Base-by-base conservation (phyloP, 2,888 invertebrate species). In the Dicycla oo region DNA sequence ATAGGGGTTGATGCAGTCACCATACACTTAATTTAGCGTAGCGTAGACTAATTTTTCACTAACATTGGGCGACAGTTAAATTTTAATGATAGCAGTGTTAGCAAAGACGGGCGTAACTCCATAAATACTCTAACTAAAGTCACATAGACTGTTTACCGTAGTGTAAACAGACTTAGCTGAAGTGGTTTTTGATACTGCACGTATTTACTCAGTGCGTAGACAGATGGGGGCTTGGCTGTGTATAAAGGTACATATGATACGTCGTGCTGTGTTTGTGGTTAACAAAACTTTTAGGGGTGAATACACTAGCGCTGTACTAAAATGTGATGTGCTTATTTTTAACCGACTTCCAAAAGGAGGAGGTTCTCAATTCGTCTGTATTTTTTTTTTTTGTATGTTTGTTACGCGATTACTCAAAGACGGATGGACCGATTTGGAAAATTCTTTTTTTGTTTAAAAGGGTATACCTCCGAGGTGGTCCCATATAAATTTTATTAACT, bases 201-300 rank as follows among this genome's bases (percentile, higher is more conserved):
- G 57, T 73, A 18, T 69, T 77, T 58, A 58, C 23, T 69, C 20
- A 18, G 38, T 23, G 45, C 38, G 18, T 43, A 45, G 34, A 20
- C 49, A 58, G 69, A 77, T 73, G 73, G 68, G 77, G 23, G 49
- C 43, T 15, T 38, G 49, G 45, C 43, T 77, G 69, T 58, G 57
- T 15, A 38, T 23, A 30, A 69, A 77, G 73, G 69, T 73, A 64
- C 7, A 26, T 53, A 43, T 38, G 30, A 15, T 74, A 6, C 0
- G 49, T 11, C 0, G 45, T 23, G 38, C 40, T 72, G n/a, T 40
- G 51, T 53, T 62, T 53, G 72, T 45, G 61, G 51, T 26, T 26
- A 18, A 18, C 20, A 45, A 72, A 72, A 63, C 13, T 43, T 78
- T 63, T 26, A 5, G n/a, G 49, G 15, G 73, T 43, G 23, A 69